Percentiles rank a stretch among this genome's conserved stretches.
Evolutionary conservation across 30 jellyfish, hydroid and myxozoan genomes (phyloP).

Genomic region (Chrysaora quinquecirrha): DNA sequence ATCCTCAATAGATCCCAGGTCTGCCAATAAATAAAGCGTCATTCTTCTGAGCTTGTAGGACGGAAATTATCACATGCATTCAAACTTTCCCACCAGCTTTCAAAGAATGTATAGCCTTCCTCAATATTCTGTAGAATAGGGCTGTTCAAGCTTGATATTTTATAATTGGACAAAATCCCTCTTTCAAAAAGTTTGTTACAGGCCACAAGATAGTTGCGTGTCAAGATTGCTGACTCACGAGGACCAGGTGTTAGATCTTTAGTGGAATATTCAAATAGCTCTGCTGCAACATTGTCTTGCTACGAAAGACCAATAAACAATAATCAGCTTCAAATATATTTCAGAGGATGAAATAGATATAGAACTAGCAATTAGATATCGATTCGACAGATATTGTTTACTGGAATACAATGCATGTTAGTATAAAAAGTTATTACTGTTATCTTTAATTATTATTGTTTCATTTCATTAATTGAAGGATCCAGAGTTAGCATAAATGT

Average conservation of each 20-base stretch:
- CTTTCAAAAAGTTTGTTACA: neutral
- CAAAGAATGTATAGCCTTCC: neutral
- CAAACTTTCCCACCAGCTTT: conserved; percentile 4
- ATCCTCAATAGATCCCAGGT: neutral
- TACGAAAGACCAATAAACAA: neutral
- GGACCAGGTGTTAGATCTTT: neutral
- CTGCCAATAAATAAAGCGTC: conserved; percentile 18
- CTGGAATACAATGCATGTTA: neutral
- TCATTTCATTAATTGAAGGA: too few species aligned
- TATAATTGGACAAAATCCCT: neutral
- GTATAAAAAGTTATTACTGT: neutral
- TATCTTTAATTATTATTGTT: neutral
- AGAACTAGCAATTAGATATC: neutral
- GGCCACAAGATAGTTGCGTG: conserved; percentile 6
- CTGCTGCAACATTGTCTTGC: neutral
- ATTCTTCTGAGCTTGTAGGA: conserved; percentile 2
- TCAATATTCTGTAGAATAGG: neutral
- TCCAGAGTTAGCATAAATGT: too few species aligned
- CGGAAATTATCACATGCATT: conserved; percentile 9
- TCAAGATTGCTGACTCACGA: conserved; percentile 4
- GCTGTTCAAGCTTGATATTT: conserved; percentile 1
- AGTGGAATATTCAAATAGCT: neutral
- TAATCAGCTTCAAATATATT: neutral
- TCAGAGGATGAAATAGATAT: neutral
- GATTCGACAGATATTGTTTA: neutral